phyloP scores from a whole-genome alignment of 37 sponge, comb jelly and placozoan species.

The Bolinopsis microptera region DNA sequence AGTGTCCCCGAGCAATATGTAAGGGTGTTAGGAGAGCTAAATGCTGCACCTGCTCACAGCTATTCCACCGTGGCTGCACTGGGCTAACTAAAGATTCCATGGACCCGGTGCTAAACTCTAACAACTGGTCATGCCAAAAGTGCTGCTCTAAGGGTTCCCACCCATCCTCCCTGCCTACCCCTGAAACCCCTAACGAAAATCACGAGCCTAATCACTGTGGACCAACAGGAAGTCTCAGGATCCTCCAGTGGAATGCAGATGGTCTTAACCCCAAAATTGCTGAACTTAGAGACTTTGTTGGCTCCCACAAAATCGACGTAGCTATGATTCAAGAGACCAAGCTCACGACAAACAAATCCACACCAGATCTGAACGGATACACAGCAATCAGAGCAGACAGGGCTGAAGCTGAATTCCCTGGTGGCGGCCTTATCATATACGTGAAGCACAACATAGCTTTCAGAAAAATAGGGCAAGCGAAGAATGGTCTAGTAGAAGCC shows the following conservation, averaged over 20 bases:
- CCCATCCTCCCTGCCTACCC: too few species aligned
- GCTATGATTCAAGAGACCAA: too few species aligned
- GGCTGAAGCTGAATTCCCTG: too few species aligned
- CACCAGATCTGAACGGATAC: too few species aligned
- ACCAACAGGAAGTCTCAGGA: not conserved
- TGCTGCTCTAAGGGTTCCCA: not conserved
- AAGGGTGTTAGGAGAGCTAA: not conserved
- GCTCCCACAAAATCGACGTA: too few species aligned
- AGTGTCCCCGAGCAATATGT: not conserved
- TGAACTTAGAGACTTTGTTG: too few species aligned
- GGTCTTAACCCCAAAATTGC: not conserved
- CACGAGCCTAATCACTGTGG: not conserved
- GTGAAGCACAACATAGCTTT: too few species aligned
- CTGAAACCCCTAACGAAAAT: not conserved
- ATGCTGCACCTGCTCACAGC: not conserved
- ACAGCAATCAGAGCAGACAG: too few species aligned
- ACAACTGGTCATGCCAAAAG: not conserved
- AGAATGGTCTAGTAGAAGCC: too few species aligned
- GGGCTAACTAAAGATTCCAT: not conserved
- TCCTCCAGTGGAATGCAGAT: not conserved
- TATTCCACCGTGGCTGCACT: not conserved
- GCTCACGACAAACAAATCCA: too few species aligned
- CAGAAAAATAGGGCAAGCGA: too few species aligned
- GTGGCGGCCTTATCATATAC: too few species aligned
- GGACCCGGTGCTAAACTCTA: not conserved